Base-by-base conservation (phyloP, 1,140 invertebrate species). In the Drosophila setifemur region DNA sequence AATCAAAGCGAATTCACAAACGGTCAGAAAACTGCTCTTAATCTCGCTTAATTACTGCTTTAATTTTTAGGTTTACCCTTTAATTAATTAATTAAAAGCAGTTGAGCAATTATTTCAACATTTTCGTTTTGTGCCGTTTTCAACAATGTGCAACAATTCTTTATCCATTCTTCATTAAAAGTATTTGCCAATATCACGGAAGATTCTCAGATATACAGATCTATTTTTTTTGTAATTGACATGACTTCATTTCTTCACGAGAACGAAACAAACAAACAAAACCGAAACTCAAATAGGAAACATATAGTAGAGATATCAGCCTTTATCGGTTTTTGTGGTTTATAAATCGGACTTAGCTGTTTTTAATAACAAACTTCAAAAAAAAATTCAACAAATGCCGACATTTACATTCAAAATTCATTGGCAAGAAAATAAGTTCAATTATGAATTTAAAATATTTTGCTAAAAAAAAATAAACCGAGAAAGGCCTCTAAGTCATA, bases 111-210 rank as follows among this genome's bases (percentile, higher is more conserved):
- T 4, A 14, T 35, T 35, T 16, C n/a, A 33, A 33, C 29, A 33
- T 33, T n/a, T n/a, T 33, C 29, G 29, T 8, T 31, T 35, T 35
- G 53, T 58, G 54, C 57, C 2, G 9, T 25, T 18, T 0, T 42
- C 2, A 42, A 52, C 35, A 54, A 43, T 48, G 12, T 49, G 54
- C 31, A 37, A 52, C 16, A 23, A 25, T 43, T 37, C 48, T n/a
- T n/a, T n/a, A n/a, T n/a, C n/a, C n/a, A n/a, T n/a, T n/a, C n/a
- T n/a, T n/a, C n/a, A n/a, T n/a, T n/a, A n/a, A n/a, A n/a, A n/a
- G n/a, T n/a, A n/a, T n/a, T n/a, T n/a, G n/a, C n/a, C 37, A 49
- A 50, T 33, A 53, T 43, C 39, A 43, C 28, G 48, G 11, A 42
- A 43, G 39, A 35, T 61, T 42, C 49, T 43, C 21, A 28, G 35